These are phyloP conservation scores for Drosophila orena DNA, from an alignment of 1,140 invertebrate genomes.

Conservation along the genomic window DNA sequence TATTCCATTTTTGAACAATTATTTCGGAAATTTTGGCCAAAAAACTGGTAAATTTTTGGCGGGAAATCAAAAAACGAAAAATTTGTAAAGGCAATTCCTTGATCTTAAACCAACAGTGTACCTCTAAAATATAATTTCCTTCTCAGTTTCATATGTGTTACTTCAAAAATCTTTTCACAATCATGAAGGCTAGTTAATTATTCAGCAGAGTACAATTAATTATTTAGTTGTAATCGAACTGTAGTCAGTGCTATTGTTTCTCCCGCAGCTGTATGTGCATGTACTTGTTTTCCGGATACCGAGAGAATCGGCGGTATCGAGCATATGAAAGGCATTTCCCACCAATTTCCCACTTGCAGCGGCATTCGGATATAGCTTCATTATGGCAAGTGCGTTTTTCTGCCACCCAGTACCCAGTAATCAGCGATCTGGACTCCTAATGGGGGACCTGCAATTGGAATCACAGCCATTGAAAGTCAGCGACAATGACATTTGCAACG, in stretches of 20 bases:
- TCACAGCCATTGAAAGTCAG: conserved; percentile 19
- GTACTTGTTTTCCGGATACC: conserved; percentile 17
- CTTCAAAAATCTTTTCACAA: too few relatives aligned
- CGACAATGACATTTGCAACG: conserved; percentile 42
- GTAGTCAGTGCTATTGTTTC: not conserved
- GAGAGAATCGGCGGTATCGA: conserved; percentile 13
- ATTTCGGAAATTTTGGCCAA: too few relatives aligned
- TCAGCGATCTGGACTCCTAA: not conserved
- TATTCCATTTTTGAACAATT: too few relatives aligned
- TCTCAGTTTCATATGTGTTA: too few relatives aligned
- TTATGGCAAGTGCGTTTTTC: conserved; percentile 24
- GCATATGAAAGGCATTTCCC: conserved; percentile 3
- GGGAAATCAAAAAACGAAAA: too few relatives aligned
- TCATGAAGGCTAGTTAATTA: too few relatives aligned
- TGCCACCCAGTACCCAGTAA: conserved; percentile 5
- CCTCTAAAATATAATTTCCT: too few relatives aligned
- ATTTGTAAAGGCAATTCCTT: too few relatives aligned
- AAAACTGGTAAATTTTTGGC: too few relatives aligned
- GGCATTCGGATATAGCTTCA: conserved; percentile 7
- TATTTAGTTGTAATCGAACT: not conserved
- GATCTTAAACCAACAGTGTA: too few relatives aligned
- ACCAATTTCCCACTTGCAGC: not conserved
- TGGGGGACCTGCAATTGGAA: not conserved
- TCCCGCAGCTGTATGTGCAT: conserved; percentile 1
- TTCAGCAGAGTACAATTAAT: not conserved